Evolutionary conservation across 1,140 invertebrate species (phyloP), one percentile per base, ranked within the genome.

Genomic region (Watersipora subatra): DNA sequence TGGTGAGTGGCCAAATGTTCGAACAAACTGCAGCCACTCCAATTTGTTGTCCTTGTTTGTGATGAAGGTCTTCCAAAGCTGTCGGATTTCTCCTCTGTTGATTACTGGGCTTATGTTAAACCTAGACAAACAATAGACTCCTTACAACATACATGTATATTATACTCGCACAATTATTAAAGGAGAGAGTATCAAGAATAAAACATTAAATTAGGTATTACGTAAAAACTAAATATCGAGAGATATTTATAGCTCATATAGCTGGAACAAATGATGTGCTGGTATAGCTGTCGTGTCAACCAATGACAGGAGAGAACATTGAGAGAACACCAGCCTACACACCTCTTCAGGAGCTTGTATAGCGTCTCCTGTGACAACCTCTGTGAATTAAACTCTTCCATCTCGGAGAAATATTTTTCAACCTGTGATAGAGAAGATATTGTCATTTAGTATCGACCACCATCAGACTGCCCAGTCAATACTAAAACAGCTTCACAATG

Each of bases 61-160:
- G 57, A 80, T 80, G 69, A 79, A 78, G 17, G 76, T 77, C 57
- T 73, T 70, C 79, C 79, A 80, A 22, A 80, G 57, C 28, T 76
- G 72, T 56, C 77, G 66, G 57, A 80, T 78, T 69, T 80, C 79
- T 20, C 77, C 76, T 3, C 77, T 69, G n/a, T 72, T 73, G 26
- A 80, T 71, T 63, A 75, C 72, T 22, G 76, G 78, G 30, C 67
- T 67, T 25, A 79, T 69, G 64, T 77, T 72, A 64, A 79, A 75
- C 62, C 78, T 79, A 66, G 12, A 69, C 64, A 66, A 27, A 12
- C 61, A 55, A 28, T 46, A 27, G 29, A 68, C 24, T 12, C 15
- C 7, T 15, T 25, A n/a, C n/a, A n/a, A n/a, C n/a, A n/a, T n/a
- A n/a, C n/a, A n/a, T n/a, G n/a, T n/a, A 15, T 55, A 15, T n/a